Conservation (phyloP, 2,113 vertebrate species). For the Cyprinodon tularosa region DNA sequence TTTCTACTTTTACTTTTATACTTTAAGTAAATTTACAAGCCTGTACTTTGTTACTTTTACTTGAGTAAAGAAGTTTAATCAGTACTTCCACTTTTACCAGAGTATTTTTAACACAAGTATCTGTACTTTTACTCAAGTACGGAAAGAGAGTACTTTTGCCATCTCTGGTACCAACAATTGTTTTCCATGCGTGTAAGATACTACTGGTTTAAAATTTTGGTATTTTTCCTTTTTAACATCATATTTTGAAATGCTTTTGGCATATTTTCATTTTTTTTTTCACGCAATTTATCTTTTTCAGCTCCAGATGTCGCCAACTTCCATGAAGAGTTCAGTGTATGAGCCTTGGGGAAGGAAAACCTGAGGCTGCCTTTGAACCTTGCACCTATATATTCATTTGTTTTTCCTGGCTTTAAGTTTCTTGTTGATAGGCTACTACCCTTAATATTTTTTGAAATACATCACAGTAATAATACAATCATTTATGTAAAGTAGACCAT, state of each 20-base stretch:
- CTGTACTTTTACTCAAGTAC: too few relatives aligned
- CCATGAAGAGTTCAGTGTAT: background rate
- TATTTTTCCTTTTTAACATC: background rate
- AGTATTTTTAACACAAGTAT: too few relatives aligned
- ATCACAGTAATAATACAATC: background rate
- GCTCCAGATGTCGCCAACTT: conserved; percentile 49
- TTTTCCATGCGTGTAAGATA: too few relatives aligned
- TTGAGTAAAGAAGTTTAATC: too few relatives aligned
- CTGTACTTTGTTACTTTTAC: too few relatives aligned
- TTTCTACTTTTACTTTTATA: too few relatives aligned
- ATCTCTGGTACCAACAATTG: too few relatives aligned
- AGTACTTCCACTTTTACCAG: too few relatives aligned
- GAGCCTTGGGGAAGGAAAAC: background rate
- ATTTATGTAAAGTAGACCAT: background rate
- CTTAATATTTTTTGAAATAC: background rate
- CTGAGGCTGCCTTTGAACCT: background rate
- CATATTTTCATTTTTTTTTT: background rate
- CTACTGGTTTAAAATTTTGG: background rate
- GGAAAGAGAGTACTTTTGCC: too few relatives aligned
- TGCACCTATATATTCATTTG: background rate
- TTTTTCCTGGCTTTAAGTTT: background rate
- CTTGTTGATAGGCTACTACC: background rate
- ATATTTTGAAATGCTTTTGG: background rate
- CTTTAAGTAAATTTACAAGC: too few relatives aligned
- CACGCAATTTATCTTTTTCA: conserved; percentile 8